Base-by-base conservation (phyloP, 2,888 invertebrate genomes). In the Venusia cambrica region DNA sequence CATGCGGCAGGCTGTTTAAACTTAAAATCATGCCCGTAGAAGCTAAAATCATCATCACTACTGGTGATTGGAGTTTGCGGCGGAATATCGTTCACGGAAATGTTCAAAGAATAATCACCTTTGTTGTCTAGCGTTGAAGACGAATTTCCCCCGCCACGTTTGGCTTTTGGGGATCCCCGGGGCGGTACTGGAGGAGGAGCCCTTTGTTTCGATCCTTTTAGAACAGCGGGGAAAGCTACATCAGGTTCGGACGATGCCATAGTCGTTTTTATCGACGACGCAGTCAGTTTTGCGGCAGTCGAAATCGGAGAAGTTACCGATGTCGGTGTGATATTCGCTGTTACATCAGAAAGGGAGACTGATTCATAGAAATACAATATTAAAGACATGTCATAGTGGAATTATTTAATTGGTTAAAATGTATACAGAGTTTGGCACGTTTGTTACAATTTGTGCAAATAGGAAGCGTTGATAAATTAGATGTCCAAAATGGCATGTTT, bases 131-230 rank as follows among this genome's bases (percentile, higher is more conserved):
- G 51, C 55, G 71, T 70, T 34, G 80, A 77, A 5, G 78, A 57
- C 53, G 84, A 77, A 42, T 69, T 58, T 36, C 75, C 84, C 25
- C 83, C 85, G 19, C 88, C 88, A 16, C 90, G 81, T 73, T 90
- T 90, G 38, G 87, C 77, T 72, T 92, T 92, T 20, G 93, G 93
- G 11, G 93, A 93, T 36, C 94, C 94, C 58, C 96, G 88, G 2
- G 96, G 96, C 32, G 96, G 96, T 29, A 96, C 96, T 9, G 96
- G 96, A 32, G 96, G 96, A 19, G 96, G 96, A 18, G 95, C 91
- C 75, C 93, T 93, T 56, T 92, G 90, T 76, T 93, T 93, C 19
- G 90, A 89, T 60, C 93, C 92, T 76, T 93, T 93, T 62, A 94
- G 84, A 28, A 94, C 92, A 27, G 93, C 93, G 27, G 94, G 94